Percentiles rank a stretch among this genome's conserved stretches.
Evolutionary conservation across 2,113 vertebrate genomes (phyloP).

Genomic region (Amphilophus citrinellus): DNA sequence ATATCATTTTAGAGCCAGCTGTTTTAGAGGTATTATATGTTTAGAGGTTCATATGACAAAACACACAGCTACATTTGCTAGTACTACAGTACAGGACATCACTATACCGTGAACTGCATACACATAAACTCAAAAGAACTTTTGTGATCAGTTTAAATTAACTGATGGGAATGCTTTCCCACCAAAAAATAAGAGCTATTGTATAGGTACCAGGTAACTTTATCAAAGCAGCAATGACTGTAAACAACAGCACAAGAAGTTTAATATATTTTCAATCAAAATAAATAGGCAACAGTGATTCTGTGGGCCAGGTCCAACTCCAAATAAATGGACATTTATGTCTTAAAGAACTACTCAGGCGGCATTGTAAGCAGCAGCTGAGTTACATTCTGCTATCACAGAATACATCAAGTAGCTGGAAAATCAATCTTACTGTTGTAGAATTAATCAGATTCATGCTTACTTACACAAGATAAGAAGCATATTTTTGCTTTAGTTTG

Average conservation of each 20-base stretch:
- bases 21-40: constrained; percentile 27
- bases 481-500: no score
- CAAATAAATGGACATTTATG: no score
- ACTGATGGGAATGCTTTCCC: neutral
- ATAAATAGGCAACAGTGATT: no score
- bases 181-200: neutral
- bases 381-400: no score
- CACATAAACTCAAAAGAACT: neutral
- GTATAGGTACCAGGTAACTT: neutral
- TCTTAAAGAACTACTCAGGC: no score
- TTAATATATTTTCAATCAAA: neutral
- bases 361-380: no score
- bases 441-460: no score
- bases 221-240: neutral
- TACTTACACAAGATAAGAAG: no score
- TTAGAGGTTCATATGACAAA: constrained; percentile 16
- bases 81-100: neutral
- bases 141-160: neutral
- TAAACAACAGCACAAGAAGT: neutral
- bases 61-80: neutral
- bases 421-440: no score
- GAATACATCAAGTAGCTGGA: no score
- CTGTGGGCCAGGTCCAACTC: no score
- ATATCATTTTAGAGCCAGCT: constrained; percentile 16
- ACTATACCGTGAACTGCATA: neutral